Evolutionary conservation across 1,140 invertebrate species (phyloP).

Genomic region (Drosophila repletoides): DNA sequence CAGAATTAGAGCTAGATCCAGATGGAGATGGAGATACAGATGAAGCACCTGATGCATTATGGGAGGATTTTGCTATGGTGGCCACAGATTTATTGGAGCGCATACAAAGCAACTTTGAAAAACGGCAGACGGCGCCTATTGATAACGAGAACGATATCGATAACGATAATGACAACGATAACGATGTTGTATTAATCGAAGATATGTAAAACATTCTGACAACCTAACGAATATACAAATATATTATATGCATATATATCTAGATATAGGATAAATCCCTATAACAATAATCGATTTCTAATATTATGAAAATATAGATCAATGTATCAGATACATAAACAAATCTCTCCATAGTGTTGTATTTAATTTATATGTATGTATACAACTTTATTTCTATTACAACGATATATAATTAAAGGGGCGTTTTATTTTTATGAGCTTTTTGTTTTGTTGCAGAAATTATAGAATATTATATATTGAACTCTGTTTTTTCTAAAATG

Average conservation of each 20-base stretch:
- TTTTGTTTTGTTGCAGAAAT: no score
- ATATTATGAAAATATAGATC: no score
- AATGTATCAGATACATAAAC: no score
- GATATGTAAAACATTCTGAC: slow-evolving; percentile 54
- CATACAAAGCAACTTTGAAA: slow-evolving; percentile 75
- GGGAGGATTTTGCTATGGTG: slow-evolving; percentile 87
- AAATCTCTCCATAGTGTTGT: no score
- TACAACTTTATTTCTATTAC: no score
- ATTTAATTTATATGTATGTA: no score
- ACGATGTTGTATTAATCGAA: slow-evolving; percentile 73
- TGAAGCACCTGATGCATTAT: slow-evolving; percentile 78
- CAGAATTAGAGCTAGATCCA: neutral
- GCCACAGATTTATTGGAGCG: slow-evolving; percentile 86
- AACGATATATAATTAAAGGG: no score
- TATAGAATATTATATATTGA: no score
- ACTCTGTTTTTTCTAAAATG: no score
- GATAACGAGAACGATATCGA: slow-evolving; percentile 40
- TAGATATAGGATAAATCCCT: neutral
- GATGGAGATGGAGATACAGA: slow-evolving; percentile 17
- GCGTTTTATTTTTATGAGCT: no score
- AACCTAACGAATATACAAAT: slow-evolving; percentile 26
- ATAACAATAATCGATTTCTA: no score
- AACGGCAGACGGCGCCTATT: slow-evolving; percentile 29
- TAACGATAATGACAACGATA: slow-evolving; percentile 40
- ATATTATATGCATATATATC: slow-evolving; percentile 2